Base-by-base conservation (phyloP, 2,888 invertebrate genomes). In the Anthoptus insignis region DNA sequence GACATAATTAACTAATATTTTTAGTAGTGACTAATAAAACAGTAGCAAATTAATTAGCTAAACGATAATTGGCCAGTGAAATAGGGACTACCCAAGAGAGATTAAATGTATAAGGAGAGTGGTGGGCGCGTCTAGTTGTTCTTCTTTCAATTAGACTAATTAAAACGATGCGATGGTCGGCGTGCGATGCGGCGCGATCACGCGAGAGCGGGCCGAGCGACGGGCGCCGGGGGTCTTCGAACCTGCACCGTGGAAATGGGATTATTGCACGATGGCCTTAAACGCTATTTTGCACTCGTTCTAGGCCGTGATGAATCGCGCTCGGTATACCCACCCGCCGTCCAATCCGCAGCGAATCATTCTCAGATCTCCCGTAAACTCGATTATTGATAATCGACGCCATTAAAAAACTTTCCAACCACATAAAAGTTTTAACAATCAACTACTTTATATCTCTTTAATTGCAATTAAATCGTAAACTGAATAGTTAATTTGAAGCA, bases 161-260 rank as follows among this genome's bases (percentile, higher is more conserved):
- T 84, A 86, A 82, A 78, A 73, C 64, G 68, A 72, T 70, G 65
- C 64, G 68, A 72, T 70, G 65, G 71, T 71, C 63, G 71, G 69
- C 76, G 78, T 71, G 72, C 70, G 73, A 76, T 76, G 74, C 73
- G 74, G 76, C 73, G 75, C 72, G 78, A 80, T 78, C 86, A 87
- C 86, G 87, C 87, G 79, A 88, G 77, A 75, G 73, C 64, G 7
- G 16, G 53, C 59, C 66, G 71, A 72, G 69, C 71, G 75, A 76
- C 69, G 69, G 71, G 60, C 65, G 65, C 70, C 77, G 76, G 83
- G 79, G 87, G 87, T 88, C 88, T 88, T 79, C 85, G 87, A 89
- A 88, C 88, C 85, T 80, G 76, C 70, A 85, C 88, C 88, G 87
- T 89, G 88, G 86, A 89, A 89, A 89, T 88, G 83, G 83, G 87